Base-by-base conservation (phyloP, 2,113 vertebrate species). In the Sigmodon hispidus region DNA sequence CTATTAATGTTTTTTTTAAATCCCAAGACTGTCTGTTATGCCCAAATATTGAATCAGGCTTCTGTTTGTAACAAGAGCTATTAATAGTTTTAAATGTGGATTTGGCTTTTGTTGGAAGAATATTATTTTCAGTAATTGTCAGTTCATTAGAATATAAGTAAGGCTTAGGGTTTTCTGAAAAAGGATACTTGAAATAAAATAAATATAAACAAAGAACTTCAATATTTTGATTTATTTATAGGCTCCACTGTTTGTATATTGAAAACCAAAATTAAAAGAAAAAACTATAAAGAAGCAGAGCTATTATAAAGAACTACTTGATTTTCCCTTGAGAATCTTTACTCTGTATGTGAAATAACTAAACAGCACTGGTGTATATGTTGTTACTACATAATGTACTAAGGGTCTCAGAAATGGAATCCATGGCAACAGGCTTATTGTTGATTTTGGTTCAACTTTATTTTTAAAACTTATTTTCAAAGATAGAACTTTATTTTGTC, bases 41-140 rank as follows among this genome's bases (percentile, higher is more conserved):
- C 21, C 31, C 65, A 90, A 81, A 69, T 86, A 52, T 7, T 67
- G 55, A 81, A 67, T 79, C 67, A 73, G 31, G n/a, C 84, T 90
- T 94, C 52, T 93, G 52, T 87, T 61, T 85, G 59, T 50, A 85
- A 45, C 34, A 77, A 80, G 29, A 80, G 26, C 81, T 91, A 67
- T 84, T 50, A 87, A 76, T 80, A 89, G 57, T 79, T 96, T 87
- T 93, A 55, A 87, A 40, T 92, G 65, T 79, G 50, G 50, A 69
- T 92, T 92, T 93, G 57, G n/a, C 76, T 91, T 95, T 97, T 76
- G 22, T 76, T 70, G 48, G n/a, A 48, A 96, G 5, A 95, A 86
- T 87, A 80, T 80, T 91, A 67, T 93, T 95, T 96, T 92, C 8
- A 40, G 75, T 87, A 95, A 89, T 87, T 95, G 84, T 93, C 70